Conservation (phyloP, 1,140 invertebrate species). For the Neodiprion pinetum region DNA sequence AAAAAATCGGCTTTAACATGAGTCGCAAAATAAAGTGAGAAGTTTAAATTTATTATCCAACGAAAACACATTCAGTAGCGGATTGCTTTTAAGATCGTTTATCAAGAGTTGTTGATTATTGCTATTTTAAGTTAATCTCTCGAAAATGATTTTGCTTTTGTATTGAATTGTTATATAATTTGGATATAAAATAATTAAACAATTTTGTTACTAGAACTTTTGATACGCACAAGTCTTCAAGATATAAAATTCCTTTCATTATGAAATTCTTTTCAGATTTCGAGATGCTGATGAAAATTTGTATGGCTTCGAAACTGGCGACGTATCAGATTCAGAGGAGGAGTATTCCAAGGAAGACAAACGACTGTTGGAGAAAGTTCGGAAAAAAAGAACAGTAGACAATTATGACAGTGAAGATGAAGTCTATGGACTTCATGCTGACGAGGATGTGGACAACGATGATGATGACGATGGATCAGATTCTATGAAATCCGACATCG, state of each 20-base stretch:
- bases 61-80: too few relatives aligned
- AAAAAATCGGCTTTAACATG: slow-evolving; percentile 16
- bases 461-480: slow-evolving; percentile 64
- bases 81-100: too few relatives aligned
- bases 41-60: neutral
- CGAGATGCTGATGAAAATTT: slow-evolving; percentile 3
- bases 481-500: slow-evolving; percentile 71
- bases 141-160: too few relatives aligned
- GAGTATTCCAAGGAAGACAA: slow-evolving; percentile 73
- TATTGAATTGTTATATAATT: too few relatives aligned
- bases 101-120: too few relatives aligned
- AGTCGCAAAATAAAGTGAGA: slow-evolving; percentile 31
- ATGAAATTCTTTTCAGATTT: neutral
- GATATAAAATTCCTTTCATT: neutral
- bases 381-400: slow-evolving; percentile 58
- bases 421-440: slow-evolving; percentile 64
- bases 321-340: slow-evolving; percentile 74
- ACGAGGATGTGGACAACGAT: slow-evolving; percentile 36
- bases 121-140: too few relatives aligned
- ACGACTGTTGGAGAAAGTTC: slow-evolving; percentile 68
- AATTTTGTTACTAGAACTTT: too few relatives aligned
- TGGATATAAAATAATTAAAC: too few relatives aligned
- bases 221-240: too few relatives aligned
- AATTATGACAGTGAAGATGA: slow-evolving; percentile 71
- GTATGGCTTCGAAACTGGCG: slow-evolving; percentile 49